Evolutionary conservation across 2,113 vertebrate species (phyloP).

Genomic region (Setophaga petechia): DNA sequence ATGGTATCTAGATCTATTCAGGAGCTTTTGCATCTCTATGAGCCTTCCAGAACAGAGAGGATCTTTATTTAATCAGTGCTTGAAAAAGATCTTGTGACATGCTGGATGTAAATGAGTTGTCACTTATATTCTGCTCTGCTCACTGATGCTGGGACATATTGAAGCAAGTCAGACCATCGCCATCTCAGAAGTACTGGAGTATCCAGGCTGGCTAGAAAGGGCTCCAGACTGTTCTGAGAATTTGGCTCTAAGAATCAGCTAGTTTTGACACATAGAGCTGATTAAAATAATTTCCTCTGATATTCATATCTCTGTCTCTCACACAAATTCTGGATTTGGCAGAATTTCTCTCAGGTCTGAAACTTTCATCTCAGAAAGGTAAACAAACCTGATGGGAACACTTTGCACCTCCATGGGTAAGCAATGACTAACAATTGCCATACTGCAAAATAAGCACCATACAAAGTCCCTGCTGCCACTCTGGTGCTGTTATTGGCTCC

Average conservation of each 20-base stretch:
- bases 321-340: background rate
- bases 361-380: background rate
- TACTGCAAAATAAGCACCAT: background rate
- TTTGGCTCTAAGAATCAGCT: background rate
- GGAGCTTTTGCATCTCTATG: background rate
- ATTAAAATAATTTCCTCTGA: background rate
- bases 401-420: background rate
- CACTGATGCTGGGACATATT: background rate
- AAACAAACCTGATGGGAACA: background rate
- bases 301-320: background rate
- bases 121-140: background rate
- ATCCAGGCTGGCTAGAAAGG: background rate
- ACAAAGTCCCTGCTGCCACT: background rate
- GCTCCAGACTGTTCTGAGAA: background rate
- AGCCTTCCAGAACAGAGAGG: background rate
- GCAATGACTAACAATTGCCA: background rate
- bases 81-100: background rate
- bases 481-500: background rate
- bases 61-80: background rate
- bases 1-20: background rate
- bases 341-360: background rate
- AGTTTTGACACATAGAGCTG: background rate
- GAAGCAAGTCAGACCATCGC: background rate
- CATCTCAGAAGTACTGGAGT: background rate
- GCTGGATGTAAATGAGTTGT: background rate